Base-by-base conservation (phyloP, 2,113 vertebrate species). In the Morone chrysops region DNA sequence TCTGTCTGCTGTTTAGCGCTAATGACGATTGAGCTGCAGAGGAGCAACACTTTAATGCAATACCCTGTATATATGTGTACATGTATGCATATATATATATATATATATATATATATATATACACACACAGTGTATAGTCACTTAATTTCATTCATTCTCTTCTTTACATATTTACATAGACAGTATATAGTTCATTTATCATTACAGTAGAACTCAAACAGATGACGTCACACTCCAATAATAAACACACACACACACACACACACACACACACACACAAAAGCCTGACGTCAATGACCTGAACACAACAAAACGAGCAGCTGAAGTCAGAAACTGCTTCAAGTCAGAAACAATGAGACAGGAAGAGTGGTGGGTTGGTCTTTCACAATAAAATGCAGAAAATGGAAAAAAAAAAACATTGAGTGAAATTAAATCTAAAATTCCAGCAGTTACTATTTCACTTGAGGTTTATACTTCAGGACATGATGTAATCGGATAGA, bases 241-340 rank as follows among this genome's bases (percentile, higher is more conserved):
- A 70, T 31, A 31, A 2, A 9, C 22, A 31, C 65, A 67, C 65
- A 9, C 22, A 31, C 65, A 67, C 65, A 67, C 43, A 68, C 43
- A 68, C 65, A 50, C 45, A 36, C 6, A 38, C 67, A 71, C 68
- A 56, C 31, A 56, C 20, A 63, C 59, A 78, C 65, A 75, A 57
- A 67, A 3, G 50, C 59, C 48, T 93, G 94, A 95, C 95, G 94
- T 95, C 94, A 95, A 4, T 70, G 81, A 70, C 48, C 9, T 67
- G 72, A 87, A 81, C 84, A 89, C 80, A 93, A 92, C 92, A 92
- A 77, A 53, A 82, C 48, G 56, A 67, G 59, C 60, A 83, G 88
- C 80, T 48, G 25, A 60, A 38, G 51, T 17, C 20, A 62, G 22
- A 1, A 38, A 0, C 45, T 47, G 48, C 59, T 50, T 62, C 47